Base-by-base conservation (phyloP, 1,140 invertebrate genomes). In the Pteromalus puparum region DNA sequence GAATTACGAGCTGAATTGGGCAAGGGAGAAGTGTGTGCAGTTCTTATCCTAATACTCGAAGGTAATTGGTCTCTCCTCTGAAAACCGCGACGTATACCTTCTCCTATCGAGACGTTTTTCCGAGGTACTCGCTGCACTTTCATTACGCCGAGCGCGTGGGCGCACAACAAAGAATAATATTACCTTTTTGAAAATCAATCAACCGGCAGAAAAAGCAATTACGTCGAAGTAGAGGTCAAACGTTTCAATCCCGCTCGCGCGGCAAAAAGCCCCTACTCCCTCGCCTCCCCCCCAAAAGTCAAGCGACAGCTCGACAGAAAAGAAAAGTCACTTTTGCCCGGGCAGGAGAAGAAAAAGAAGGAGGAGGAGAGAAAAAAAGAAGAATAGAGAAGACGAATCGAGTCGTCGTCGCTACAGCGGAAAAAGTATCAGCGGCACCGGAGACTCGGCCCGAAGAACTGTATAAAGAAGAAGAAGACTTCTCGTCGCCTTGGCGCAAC, bases 141-240 rank as follows among this genome's bases (percentile, higher is more conserved):
- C 18, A 61, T 61, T 48, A 48, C 46, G 46, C 2, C 46, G 18
- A 18, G 18, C 18, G 6, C 18, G 15, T 21, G 18, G 21, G 15
- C 21, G 53, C 18, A n/a, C 21, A n/a, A 61, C 53, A 61, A 61
- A 61, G 53, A 61, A 61, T 61, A 61, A 61, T 61, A 61, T 61
- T n/a, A 61, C 21, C 18, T 61, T 61, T 61, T 61, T 21, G 53
- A 61, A 61, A n/a, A 61, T 61, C 21, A 61, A 61, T 61, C 53
- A 61, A 61, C 18, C 53, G 21, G 6, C 53, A n/a, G 53, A 61
- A 61, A 61, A 61, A 61, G 53, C 53, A 61, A 61, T 61, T 61
- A 61, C 53, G 53, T 61, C 53, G 53, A 61, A 61, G 53, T n/a
- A 61, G 67, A 70, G 28, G 67, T 70, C 28, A 26, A 70, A 70